Conservation (phyloP, 2,888 invertebrate species). For the Acrocera orbiculus region DNA sequence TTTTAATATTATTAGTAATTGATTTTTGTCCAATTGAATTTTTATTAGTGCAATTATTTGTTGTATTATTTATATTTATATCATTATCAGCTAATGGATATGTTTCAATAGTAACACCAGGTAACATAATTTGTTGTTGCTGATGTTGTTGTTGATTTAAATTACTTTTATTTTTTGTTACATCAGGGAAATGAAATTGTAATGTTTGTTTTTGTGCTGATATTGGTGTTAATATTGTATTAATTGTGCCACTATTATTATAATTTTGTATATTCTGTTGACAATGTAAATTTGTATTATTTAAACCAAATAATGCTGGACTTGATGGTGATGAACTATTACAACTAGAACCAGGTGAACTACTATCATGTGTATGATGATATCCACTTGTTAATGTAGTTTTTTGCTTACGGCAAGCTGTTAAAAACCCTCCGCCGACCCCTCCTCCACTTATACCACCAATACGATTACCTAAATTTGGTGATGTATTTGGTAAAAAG, state of each 20-base stretch:
- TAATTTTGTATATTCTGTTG: neutral
- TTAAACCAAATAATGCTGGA: constrained; percentile 47
- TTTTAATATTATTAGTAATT: neutral
- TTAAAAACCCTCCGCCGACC: constrained; percentile 9
- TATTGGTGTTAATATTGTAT: constrained; percentile 22
- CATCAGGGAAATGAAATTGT: constrained; percentile 31
- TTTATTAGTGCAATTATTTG: constrained; percentile 15
- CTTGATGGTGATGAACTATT: constrained; percentile 93
- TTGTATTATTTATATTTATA: constrained; percentile 7
- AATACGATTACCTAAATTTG: constrained; percentile 21
- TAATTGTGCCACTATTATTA: constrained; percentile 1
- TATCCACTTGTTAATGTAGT: constrained; percentile 11
- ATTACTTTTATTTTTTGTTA: constrained; percentile 9
- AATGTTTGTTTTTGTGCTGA: constrained; percentile 24
- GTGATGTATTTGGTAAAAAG: constrained; percentile 24
- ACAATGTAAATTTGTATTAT: constrained; percentile 32
- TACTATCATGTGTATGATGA: constrained; percentile 59
- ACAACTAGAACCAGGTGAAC: constrained; percentile 88
- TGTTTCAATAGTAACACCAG: constrained; percentile 37
- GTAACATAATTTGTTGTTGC: constrained; percentile 20
- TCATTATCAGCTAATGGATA: constrained; percentile 22
- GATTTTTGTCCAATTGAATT: constrained; percentile 16
- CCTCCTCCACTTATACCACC: constrained; percentile 15
- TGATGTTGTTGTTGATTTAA: neutral
- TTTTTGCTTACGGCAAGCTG: constrained; percentile 14